phyloP scores from a whole-genome alignment of 2,888 invertebrate genomes.

The Corbicula japonica region DNA sequence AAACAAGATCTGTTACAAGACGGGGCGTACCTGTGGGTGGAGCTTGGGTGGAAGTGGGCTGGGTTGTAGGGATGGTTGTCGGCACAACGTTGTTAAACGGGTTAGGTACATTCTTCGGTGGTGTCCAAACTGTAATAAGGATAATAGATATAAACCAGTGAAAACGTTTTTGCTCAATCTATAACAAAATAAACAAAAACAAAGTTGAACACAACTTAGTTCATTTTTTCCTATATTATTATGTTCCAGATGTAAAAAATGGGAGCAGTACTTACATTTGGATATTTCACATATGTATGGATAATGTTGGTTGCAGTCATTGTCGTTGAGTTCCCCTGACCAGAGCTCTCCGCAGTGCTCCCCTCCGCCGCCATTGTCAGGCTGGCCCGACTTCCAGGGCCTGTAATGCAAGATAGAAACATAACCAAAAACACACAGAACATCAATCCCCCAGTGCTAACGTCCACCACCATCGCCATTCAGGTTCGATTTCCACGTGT shows the following conservation, averaged over 20 bases:
- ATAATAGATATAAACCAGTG: too few relatives aligned
- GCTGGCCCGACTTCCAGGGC: constrained; percentile 70
- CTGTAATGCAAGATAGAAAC: constrained; percentile 26
- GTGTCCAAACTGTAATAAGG: constrained; percentile 67
- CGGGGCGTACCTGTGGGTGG: constrained; percentile 57
- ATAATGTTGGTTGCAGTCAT: constrained; percentile 67
- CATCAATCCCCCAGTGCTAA: not conserved
- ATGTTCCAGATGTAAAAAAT: not conserved
- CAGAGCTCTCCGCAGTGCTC: constrained; percentile 75
- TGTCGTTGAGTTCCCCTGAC: constrained; percentile 70
- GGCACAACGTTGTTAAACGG: constrained; percentile 26
- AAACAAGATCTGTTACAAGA: not conserved
- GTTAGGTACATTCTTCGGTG: constrained; percentile 56
- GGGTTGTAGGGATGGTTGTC: constrained; percentile 29
- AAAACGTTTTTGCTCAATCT: too few relatives aligned
- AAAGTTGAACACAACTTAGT: not conserved
- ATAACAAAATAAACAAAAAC: too few relatives aligned
- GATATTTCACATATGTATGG: constrained; percentile 73
- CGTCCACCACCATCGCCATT: not conserved
- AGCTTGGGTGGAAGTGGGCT: constrained; percentile 41
- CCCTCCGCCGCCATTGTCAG: constrained; percentile 64
- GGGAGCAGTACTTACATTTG: constrained; percentile 65
- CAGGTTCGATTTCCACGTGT: not conserved
- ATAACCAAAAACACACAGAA: not conserved
- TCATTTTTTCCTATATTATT: not conserved